These are phyloP conservation scores for Leptothorax acervorum DNA, from an alignment of 2,888 invertebrate species.

Conservation along the genomic window DNA sequence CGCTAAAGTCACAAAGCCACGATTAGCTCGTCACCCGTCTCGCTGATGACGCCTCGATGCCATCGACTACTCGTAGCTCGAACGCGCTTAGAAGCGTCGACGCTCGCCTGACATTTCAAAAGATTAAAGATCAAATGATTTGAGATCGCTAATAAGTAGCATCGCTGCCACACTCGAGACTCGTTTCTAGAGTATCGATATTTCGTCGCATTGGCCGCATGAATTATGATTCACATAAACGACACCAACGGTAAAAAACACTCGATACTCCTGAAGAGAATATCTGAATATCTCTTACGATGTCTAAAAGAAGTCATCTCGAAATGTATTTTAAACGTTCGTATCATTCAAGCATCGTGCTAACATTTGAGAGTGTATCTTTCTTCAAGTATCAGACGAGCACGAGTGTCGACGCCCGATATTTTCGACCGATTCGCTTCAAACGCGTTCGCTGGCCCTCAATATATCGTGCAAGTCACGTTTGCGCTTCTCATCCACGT, in stretches of 20 bases:
- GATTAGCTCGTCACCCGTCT: conserved; percentile 15
- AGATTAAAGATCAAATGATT: background rate
- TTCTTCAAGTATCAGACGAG: conserved; percentile 23
- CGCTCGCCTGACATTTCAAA: background rate
- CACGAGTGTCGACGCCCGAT: background rate
- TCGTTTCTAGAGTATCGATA: background rate
- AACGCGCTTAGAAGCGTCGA: conserved; percentile 1
- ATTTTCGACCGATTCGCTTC: conserved; percentile 16
- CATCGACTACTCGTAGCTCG: conserved; percentile 12
- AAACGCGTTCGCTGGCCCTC: background rate
- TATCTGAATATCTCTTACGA: background rate
- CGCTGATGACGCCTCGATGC: conserved; percentile 38
- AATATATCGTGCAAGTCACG: background rate
- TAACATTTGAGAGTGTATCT: background rate
- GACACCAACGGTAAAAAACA: background rate
- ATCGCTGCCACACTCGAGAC: background rate
- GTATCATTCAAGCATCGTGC: background rate
- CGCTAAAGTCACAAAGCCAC: conserved; percentile 22
- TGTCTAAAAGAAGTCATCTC: background rate
- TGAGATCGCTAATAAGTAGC: background rate
- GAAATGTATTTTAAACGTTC: background rate
- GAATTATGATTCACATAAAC: background rate
- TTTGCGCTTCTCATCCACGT: background rate
- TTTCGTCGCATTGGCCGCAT: background rate
- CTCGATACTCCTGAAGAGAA: background rate